Evolutionary conservation across 2,797 vertebrate genomes (phyloP).

Genomic region (Microchirus variegatus): DNA sequence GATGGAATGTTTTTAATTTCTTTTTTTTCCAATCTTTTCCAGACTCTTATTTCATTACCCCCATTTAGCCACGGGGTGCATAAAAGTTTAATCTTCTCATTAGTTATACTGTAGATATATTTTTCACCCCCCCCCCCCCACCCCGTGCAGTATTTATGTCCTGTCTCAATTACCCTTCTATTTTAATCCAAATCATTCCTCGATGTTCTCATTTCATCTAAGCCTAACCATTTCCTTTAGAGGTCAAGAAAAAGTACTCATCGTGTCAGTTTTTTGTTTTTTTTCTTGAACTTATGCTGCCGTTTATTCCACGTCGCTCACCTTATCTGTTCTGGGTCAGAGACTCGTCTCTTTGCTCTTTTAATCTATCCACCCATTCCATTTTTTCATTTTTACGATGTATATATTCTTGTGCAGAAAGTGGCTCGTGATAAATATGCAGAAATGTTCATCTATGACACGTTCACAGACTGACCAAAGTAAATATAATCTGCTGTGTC

Average conservation of each 20-base stretch:
- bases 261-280: slow-evolving; percentile 1
- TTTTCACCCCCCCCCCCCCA: slow-evolving; percentile 9
- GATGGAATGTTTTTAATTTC: slow-evolving; percentile 25
- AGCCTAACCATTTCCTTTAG: slow-evolving; percentile 1
- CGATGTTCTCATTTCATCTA: background rate
- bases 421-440: background rate
- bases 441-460: background rate
- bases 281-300: background rate
- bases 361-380: slow-evolving; percentile 2
- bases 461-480: slow-evolving; percentile 4
- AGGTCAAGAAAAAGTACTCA: slow-evolving; percentile 3
- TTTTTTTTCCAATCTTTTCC: slow-evolving; percentile 12
- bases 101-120: slow-evolving; percentile 24
- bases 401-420: background rate
- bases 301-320: slow-evolving; percentile 9
- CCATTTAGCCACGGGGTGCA: slow-evolving; percentile 35
- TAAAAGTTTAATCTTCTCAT: slow-evolving; percentile 57
- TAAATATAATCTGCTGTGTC: slow-evolving; percentile 5
- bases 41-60: slow-evolving; percentile 33
- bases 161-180: background rate
- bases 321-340: slow-evolving; percentile 18
- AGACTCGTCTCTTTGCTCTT: background rate
- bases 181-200: background rate
- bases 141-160: too few relatives aligned
- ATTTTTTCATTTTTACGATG: background rate